phyloP scores from a whole-genome alignment of 2,113 vertebrate genomes.

The Platanista minor region DNA sequence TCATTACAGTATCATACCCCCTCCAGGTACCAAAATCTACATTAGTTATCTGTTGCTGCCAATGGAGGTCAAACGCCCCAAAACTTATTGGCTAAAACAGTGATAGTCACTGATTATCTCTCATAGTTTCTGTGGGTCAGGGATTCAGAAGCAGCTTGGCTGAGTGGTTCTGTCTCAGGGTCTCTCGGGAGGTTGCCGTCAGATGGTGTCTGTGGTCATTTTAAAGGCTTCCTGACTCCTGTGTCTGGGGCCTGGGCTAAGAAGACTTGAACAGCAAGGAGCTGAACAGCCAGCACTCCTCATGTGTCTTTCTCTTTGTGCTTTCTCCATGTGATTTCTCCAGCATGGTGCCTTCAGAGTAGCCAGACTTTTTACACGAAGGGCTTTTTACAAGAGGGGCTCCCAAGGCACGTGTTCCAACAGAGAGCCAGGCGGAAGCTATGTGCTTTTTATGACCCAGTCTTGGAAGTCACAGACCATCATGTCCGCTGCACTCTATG shows the following conservation, averaged over 20 bases:
- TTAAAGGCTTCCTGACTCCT: background rate
- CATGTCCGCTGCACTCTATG: background rate
- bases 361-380: background rate
- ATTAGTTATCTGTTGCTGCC: too few relatives aligned
- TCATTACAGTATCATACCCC: too few relatives aligned
- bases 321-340: background rate
- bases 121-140: too few relatives aligned
- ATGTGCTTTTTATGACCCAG: background rate
- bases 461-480: background rate
- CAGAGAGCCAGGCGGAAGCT: background rate
- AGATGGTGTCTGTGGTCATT: background rate
- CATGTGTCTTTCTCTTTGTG: background rate
- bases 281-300: background rate
- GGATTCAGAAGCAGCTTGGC: too few relatives aligned
- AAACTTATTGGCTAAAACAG: too few relatives aligned
- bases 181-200: too few relatives aligned
- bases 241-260: background rate
- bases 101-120: too few relatives aligned
- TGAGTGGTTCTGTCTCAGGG: too few relatives aligned
- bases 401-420: background rate
- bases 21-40: too few relatives aligned
- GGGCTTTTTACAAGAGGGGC: background rate
- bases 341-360: background rate
- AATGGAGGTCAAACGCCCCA: too few relatives aligned
- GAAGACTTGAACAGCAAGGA: background rate